Conservation (phyloP, 2,113 vertebrate genomes). For the Diphyllodes magnificus region DNA sequence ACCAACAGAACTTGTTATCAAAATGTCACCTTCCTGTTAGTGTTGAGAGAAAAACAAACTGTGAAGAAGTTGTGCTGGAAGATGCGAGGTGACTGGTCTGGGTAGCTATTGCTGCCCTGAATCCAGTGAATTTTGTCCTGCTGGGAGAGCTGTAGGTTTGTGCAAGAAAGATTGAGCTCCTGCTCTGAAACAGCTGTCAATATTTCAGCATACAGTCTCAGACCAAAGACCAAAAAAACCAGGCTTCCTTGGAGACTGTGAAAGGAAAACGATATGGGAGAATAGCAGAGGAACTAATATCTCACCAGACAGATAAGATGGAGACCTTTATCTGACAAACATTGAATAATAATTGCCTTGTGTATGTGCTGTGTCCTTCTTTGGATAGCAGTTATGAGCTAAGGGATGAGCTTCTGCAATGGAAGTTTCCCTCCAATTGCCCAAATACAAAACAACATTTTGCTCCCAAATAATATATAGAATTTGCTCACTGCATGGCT, state of each 20-base stretch:
- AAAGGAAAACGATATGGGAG: background rate
- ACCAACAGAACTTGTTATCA: background rate
- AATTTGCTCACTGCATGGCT: background rate
- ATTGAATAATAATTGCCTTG: background rate
- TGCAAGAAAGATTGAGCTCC: background rate
- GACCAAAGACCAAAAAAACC: background rate
- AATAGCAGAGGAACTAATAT: background rate
- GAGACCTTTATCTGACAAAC: background rate
- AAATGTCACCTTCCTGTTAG: background rate
- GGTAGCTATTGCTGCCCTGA: background rate
- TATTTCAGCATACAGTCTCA: background rate
- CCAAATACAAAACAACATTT: background rate
- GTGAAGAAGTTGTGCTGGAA: background rate
- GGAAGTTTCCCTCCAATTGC: background rate
- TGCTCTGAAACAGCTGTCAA: background rate
- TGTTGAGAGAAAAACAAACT: background rate
- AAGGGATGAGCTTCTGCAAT: background rate
- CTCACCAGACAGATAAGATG: background rate
- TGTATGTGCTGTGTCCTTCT: background rate
- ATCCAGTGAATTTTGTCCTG: background rate
- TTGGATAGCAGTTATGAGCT: background rate
- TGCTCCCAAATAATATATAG: background rate
- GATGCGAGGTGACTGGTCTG: accelerated
- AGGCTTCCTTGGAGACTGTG: background rate
- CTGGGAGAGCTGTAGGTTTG: background rate